Conservation (phyloP, 2,888 invertebrate genomes). For the Drosophila meridionalis region DNA sequence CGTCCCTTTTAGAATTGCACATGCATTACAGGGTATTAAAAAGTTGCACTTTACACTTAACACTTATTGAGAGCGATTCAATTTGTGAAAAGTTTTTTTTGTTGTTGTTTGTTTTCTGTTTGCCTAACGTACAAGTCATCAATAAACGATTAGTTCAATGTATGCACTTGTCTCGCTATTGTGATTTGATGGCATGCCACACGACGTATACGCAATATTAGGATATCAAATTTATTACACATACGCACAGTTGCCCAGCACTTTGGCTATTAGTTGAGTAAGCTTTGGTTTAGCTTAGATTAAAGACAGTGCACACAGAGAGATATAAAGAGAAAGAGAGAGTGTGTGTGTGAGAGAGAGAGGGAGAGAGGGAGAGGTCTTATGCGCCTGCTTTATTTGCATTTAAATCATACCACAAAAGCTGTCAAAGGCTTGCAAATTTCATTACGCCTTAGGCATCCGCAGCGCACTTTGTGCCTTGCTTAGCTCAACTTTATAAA, state of each 20-base stretch:
- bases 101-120: constrained; percentile 10
- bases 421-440: constrained; percentile 53
- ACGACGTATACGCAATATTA: constrained; percentile 50
- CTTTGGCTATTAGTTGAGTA: constrained; percentile 6
- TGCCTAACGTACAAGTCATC: constrained; percentile 25
- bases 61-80: constrained; percentile 20
- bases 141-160: constrained; percentile 34
- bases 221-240: neutral
- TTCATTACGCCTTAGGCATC: constrained; percentile 45
- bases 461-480: constrained; percentile 14
- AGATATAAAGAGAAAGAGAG: neutral
- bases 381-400: constrained; percentile 26
- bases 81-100: constrained; percentile 18
- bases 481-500: constrained; percentile 6
- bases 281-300: neutral
- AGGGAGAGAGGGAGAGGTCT: neutral
- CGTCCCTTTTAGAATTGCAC: fast-evolving
- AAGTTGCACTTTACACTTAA: constrained; percentile 9
- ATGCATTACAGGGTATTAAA: constrained; percentile 1
- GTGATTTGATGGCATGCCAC: constrained; percentile 8
- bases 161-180: neutral
- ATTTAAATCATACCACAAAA: constrained; percentile 44
- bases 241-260: constrained; percentile 5
- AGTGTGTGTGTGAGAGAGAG: neutral
- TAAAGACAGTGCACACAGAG: neutral